These are phyloP conservation scores for Drosophila anomalata DNA, from an alignment of 2,888 invertebrate species.

Conservation along the genomic window DNA sequence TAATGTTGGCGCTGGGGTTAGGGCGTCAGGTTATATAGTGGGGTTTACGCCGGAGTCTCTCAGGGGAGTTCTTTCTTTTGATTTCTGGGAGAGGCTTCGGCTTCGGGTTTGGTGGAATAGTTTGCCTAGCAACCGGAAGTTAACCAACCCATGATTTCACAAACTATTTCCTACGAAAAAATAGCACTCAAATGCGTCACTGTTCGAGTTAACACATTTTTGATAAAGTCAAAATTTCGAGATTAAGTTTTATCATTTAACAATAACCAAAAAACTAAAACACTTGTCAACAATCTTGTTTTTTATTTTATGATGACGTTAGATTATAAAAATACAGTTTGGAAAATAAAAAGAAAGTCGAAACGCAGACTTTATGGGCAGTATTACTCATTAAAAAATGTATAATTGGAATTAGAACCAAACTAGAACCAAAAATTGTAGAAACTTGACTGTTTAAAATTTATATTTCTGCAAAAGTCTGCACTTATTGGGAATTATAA, in stretches of 20 bases:
- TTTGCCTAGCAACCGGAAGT: conserved; percentile 44
- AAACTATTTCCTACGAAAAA: conserved; percentile 1
- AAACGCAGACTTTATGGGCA: no score
- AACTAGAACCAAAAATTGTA: no score
- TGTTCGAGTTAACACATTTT: background rate
- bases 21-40: conserved; percentile 22
- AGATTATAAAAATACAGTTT: background rate
- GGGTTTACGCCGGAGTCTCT: background rate
- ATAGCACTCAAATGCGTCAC: conserved; percentile 1
- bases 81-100: background rate
- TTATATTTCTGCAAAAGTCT: background rate
- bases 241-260: background rate
- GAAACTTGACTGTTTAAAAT: no score
- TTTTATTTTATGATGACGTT: background rate
- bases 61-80: background rate
- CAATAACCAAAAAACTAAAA: background rate
- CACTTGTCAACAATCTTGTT: background rate
- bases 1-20: conserved; percentile 18
- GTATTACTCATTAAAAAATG: no score
- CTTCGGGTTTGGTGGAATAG: background rate
- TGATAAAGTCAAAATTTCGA: background rate
- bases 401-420: no score
- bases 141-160: background rate
- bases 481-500: conserved; percentile 28
- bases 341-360: no score